Base-by-base conservation (phyloP, 2,888 invertebrate species). In the Eucera pruinosa region DNA sequence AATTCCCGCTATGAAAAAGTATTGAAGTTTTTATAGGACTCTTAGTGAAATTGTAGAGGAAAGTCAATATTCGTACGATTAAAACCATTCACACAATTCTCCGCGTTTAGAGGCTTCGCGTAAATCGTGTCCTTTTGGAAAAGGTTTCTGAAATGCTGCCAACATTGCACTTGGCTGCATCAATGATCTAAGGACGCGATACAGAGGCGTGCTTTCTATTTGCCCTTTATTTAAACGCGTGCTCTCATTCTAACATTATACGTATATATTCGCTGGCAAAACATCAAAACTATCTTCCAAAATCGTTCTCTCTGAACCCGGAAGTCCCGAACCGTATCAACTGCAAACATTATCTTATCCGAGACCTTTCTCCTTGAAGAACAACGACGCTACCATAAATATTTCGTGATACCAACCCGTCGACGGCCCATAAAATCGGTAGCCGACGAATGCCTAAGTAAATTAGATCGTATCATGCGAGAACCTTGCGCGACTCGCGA, bases 211-310 rank as follows among this genome's bases (percentile, higher is more conserved):
- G 52, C 43, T 65, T 54, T 54, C 54, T 54, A 43, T 54, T 54
- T 54, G 36, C 33, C 52, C 43, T 54, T 64, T 64, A 64, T 64
- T 64, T 52, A 43, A 64, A 52, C 52, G 41, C 15, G 6, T 25
- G 48, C 36, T 64, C 52, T 39, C 52, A 30, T 64, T 64, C 30
- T 27, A 9, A 50, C 9, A 30, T 7, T 7, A 15, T 9, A 33
- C 41, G 18, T 41, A 50, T 25, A 27, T 25, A 50, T 9, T 27
- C 36, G 20, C 30, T 61, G 61, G 61, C 61, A 36, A 13, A 36
- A n/a, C 6, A 2, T 61, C 61, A 25, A 48, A 61, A 25, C 13
- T 25, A 7, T 36, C 48, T 39, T 61, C 45, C 61, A 61, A n/a
- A 25, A 48, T 11, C 15, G n/a, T 15, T 23, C 30, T 3, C 23